Evolutionary conservation across 2,797 vertebrate species (phyloP), one percentile per base, ranked within the genome.

Genomic region (Pseudocheirus occidentalis): DNA sequence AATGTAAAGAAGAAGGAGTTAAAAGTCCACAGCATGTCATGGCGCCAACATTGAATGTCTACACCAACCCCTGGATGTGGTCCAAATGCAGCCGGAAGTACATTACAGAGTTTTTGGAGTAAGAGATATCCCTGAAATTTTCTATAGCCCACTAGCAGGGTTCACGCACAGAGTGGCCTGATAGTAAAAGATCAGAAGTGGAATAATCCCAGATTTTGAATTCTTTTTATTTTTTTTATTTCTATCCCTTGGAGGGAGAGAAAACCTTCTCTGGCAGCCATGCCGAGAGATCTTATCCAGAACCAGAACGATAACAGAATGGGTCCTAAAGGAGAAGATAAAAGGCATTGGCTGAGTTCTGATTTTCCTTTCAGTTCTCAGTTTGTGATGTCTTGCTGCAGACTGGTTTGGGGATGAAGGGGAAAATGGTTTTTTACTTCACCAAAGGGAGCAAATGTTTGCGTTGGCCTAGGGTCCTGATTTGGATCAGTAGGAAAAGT

Each of bases 61-160:
- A 99, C 98, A 99, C 99, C 98, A 99, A 99, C 96, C 99, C 99
- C 92, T 99, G 99, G 99, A 99, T 99, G 99, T 99, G 99, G 99
- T 99, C 99, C 97, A 99, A 99, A 98, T 99, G 99, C 98, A 99
- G 99, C 98, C 99, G 99, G 97, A 99, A 99, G 99, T 99, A 99
- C 98, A 99, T 99, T 99, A 99, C 99, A 31, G 99, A 99, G 98
- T 99, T 99, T 98, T 99, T 99, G 54, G 99, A 99, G 99, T 99
- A 99, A 99, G 99, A 56, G 73, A 87, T 4, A 16, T 12, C 14
- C 97, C 97, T 98, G 98, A 98, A 98, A 97, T 98, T 99, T 98
- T 98, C 50, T 29, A 29, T 28, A n/a, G 9, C n/a, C 34, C 87
- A 92, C 91, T 81, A 34, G 28, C 55, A 11, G 90, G 91, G 90